phyloP scores from a whole-genome alignment of 2,797 vertebrate species.

The Chiloscyllium punctatum region DNA sequence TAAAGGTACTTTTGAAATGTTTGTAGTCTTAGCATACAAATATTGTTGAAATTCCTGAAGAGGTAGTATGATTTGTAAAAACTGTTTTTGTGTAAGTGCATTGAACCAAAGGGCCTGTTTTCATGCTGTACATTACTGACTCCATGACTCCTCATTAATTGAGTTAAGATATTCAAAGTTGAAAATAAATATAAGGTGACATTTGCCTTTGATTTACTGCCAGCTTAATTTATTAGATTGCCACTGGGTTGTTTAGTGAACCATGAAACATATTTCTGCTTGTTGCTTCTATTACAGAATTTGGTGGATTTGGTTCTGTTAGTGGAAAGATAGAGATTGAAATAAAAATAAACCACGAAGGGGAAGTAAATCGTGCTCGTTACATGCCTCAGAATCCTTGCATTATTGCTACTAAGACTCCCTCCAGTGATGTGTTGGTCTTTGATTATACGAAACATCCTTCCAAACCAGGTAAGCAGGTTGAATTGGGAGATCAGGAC shows the following conservation, averaged over 20 bases:
- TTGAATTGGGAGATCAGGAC: not conserved
- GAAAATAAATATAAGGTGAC: not conserved
- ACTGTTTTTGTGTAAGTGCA: not conserved
- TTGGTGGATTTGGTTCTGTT: slow-evolving; percentile 95
- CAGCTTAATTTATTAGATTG: not conserved
- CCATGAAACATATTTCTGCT: not conserved
- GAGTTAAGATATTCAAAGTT: not conserved
- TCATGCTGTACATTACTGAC: too few species aligned
- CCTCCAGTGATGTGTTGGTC: slow-evolving; percentile 90
- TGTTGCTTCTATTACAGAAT: slow-evolving; percentile 61
- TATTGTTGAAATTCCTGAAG: not conserved
- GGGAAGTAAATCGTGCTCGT: slow-evolving; percentile 91
- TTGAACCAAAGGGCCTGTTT: too few species aligned
- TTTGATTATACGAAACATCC: slow-evolving; percentile 98
- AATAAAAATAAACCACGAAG: slow-evolving; percentile 97
- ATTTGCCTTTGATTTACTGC: not conserved
- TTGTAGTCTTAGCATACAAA: not conserved
- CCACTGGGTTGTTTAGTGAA: not conserved
- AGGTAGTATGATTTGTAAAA: not conserved
- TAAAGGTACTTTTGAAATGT: not conserved
- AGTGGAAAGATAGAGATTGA: slow-evolving; percentile 97
- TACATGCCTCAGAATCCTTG: slow-evolving; percentile 98
- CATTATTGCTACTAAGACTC: slow-evolving; percentile 95
- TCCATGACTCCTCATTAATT: not conserved
- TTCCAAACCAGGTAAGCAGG: slow-evolving; percentile 82